A percentile compares a stretch with the other conserved stretches of the same genome.
These are phyloP conservation scores for Notolepis coatsorum DNA, from an alignment of 2,797 vertebrate species.

Conservation along the genomic window DNA sequence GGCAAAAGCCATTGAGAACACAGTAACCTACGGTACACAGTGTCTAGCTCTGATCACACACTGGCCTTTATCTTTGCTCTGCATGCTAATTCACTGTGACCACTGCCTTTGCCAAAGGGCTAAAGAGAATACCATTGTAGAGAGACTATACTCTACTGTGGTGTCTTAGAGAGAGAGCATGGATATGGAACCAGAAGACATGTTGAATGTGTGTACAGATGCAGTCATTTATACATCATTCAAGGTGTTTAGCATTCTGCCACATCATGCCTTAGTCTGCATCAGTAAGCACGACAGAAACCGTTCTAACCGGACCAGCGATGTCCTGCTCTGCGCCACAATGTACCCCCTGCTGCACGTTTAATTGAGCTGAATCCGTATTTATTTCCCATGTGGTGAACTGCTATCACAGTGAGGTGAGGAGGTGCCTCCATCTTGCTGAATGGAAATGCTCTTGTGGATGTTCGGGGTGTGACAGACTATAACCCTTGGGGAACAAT, in stretches of 20 bases:
- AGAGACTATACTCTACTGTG: slow-evolving; percentile 22
- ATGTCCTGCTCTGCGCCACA: slow-evolving; percentile 43
- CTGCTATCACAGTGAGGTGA: slow-evolving; percentile 57
- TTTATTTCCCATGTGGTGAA: slow-evolving; percentile 70
- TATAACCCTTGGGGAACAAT: slow-evolving; percentile 61
- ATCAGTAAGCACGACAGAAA: slow-evolving; percentile 12
- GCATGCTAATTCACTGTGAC: slow-evolving; percentile 50
- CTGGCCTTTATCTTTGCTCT: slow-evolving; percentile 57
- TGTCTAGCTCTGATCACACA: slow-evolving; percentile 36
- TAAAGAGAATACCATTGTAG: slow-evolving; percentile 30
- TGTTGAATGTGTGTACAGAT: not conserved
- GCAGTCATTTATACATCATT: not conserved
- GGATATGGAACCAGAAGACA: not conserved
- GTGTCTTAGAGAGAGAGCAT: slow-evolving; percentile 2
- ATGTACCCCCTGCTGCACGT: slow-evolving; percentile 34
- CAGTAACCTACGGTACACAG: slow-evolving; percentile 30
- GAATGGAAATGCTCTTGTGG: slow-evolving; percentile 65
- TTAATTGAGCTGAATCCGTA: slow-evolving; percentile 57
- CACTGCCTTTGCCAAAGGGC: slow-evolving; percentile 51
- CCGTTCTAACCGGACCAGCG: slow-evolving; percentile 37
- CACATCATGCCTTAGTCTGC: not conserved
- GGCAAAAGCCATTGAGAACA: slow-evolving; percentile 52
- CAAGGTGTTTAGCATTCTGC: not conserved
- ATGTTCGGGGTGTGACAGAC: slow-evolving; percentile 57
- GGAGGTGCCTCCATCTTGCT: slow-evolving; percentile 64